Percentiles rank a stretch among this genome's conserved stretches.
Conservation (phyloP, 1,140 invertebrate genomes). For the Muscidifurax raptorellus region DNA sequence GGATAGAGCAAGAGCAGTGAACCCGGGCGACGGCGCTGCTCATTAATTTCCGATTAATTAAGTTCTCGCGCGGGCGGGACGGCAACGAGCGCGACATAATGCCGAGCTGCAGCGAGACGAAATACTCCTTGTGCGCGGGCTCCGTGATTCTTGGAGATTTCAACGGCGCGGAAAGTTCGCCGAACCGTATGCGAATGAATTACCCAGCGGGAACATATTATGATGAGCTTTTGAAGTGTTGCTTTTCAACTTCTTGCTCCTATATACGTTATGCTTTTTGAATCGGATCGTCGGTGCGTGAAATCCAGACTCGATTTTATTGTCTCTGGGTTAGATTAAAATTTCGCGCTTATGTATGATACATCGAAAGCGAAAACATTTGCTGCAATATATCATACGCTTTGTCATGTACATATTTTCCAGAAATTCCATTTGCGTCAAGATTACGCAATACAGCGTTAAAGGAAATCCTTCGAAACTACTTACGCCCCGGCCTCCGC, state of each 20-base stretch:
- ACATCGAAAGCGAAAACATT: too few species aligned
- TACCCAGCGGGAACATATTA: neutral
- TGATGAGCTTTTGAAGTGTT: neutral
- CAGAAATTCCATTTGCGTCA: neutral
- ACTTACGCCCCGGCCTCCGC: too few species aligned
- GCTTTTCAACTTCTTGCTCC: neutral
- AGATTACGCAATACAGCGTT: too few species aligned
- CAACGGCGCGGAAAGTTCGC: neutral
- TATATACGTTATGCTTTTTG: too few species aligned
- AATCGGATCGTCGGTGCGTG: too few species aligned
- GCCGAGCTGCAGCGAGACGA: neutral
- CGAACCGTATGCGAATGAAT: neutral
- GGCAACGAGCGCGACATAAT: neutral
- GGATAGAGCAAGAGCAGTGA: neutral
- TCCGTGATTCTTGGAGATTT: neutral
- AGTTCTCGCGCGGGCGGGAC: neutral
- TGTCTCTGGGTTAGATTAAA: too few species aligned
- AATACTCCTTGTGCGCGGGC: neutral
- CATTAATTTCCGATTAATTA: slow-evolving; percentile 31
- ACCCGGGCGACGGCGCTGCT: neutral
- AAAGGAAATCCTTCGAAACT: too few species aligned
- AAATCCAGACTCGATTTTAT: too few species aligned
- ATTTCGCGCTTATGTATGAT: too few species aligned
- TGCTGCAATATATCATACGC: too few species aligned
- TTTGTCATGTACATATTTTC: too few species aligned